These are phyloP conservation scores for Eilema depressum DNA, from an alignment of 2,888 invertebrate species.

Conservation along the genomic window DNA sequence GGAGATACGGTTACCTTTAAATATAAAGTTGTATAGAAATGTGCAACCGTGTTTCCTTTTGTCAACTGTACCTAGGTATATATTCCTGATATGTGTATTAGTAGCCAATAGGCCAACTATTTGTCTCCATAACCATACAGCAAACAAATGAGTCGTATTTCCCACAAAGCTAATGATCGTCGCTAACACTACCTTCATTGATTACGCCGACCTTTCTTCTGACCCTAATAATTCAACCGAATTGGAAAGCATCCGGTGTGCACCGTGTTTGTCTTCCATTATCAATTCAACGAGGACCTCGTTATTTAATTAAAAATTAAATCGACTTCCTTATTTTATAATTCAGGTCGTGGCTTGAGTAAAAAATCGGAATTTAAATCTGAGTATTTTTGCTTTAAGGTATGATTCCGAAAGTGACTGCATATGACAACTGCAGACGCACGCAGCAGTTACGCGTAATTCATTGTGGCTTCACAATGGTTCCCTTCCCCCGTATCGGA, in stretches of 20 bases:
- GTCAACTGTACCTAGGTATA: no score
- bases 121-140: background rate
- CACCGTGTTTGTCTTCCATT: constrained; percentile 26
- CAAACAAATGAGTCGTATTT: background rate
- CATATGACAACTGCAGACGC: no score
- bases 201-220: background rate
- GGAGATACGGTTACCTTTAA: no score
- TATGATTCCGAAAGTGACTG: no score
- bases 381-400: background rate
- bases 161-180: background rate
- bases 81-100: no score
- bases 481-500: no score
- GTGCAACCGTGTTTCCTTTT: no score
- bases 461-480: no score
- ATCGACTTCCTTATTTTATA: constrained; percentile 24
- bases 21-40: no score
- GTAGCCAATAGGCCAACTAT: no score
- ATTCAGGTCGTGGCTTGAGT: constrained; percentile 27
- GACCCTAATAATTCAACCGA: constrained; percentile 3
- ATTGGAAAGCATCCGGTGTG: constrained; percentile 24
- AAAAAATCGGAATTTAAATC: constrained; percentile 21
- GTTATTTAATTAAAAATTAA: constrained; percentile 36
- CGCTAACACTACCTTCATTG: constrained; percentile 2
- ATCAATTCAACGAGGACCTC: constrained; percentile 30
- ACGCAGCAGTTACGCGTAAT: no score